Conservation (phyloP, 2,888 invertebrate genomes). For the Bursaphelenchus okinawaensis region DNA sequence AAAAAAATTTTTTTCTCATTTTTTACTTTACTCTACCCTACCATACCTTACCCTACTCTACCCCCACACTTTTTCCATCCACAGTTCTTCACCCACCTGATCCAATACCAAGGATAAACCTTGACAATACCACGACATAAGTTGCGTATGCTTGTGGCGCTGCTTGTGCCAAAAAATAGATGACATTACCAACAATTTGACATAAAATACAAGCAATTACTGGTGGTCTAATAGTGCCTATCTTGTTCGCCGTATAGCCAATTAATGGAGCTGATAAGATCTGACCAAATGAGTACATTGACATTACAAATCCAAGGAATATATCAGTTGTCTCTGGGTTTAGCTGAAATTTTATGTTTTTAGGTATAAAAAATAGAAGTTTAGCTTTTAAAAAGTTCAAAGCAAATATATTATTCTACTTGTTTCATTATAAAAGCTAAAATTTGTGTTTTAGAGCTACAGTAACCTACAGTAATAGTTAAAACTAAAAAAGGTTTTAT, state of each 20-base stretch:
- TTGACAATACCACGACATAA: background rate
- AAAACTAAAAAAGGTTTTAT: no score
- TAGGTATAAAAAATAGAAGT: no score
- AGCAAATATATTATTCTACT: no score
- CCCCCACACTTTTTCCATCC: no score
- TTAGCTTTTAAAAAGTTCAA: no score
- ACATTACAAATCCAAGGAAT: slow-evolving; percentile 34
- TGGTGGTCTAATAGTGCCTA: background rate
- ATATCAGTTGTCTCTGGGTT: slow-evolving; percentile 35
- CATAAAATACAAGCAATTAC: background rate
- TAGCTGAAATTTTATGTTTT: slow-evolving; percentile 47
- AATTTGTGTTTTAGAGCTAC: no score
- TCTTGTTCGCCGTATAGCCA: background rate
- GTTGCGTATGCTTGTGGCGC: background rate
- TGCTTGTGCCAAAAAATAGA: slow-evolving; percentile 17
- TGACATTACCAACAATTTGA: background rate
- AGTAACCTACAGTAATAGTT: no score
- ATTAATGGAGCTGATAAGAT: slow-evolving; percentile 17
- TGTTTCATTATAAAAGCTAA: no score
- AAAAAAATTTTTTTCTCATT: no score
- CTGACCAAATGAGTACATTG: slow-evolving; percentile 33
- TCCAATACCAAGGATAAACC: slow-evolving; percentile 6
- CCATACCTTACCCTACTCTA: no score
- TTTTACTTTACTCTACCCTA: no score
- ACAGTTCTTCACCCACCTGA: background rate